These are phyloP conservation scores for Lordiphosa clarofinis DNA, from an alignment of 1,140 invertebrate genomes.

Conservation along the genomic window DNA sequence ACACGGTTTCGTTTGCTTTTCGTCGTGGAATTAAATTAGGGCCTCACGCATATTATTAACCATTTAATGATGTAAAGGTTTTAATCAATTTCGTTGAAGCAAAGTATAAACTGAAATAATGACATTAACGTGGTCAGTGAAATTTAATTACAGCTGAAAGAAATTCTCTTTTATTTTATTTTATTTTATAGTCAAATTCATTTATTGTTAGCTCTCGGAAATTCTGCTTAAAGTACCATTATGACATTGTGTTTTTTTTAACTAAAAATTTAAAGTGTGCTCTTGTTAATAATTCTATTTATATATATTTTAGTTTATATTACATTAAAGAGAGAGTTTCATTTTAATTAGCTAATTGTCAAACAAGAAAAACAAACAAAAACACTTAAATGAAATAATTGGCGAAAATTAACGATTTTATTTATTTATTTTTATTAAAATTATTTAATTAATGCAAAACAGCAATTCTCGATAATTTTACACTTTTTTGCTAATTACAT, in stretches of 20 bases:
- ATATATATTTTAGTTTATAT: slow-evolving; percentile 4
- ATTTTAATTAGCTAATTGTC: slow-evolving; percentile 49
- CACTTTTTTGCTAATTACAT: slow-evolving; percentile 46
- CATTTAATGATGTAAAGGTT: slow-evolving; percentile 44
- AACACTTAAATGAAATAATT: slow-evolving; percentile 29
- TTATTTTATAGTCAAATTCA: slow-evolving; percentile 13
- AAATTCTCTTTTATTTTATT: neutral
- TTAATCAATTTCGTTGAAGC: slow-evolving; percentile 13
- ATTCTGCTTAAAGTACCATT: slow-evolving; percentile 25
- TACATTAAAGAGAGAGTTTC: slow-evolving; percentile 12
- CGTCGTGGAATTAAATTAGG: slow-evolving; percentile 45
- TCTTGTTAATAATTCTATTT: neutral
- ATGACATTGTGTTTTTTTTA: slow-evolving; percentile 11
- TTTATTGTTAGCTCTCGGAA: slow-evolving; percentile 33
- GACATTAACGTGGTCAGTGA: slow-evolving; percentile 29
- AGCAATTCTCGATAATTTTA: slow-evolving; percentile 5
- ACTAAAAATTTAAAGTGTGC: slow-evolving; percentile 5
- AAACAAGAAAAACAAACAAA: slow-evolving; percentile 13
- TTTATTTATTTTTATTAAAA: slow-evolving; percentile 31
- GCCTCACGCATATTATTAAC: slow-evolving; percentile 23
- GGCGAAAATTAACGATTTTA: slow-evolving; percentile 40
- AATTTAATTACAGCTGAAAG: slow-evolving; percentile 51
- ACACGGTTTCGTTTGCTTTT: slow-evolving; percentile 23
- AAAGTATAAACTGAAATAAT: slow-evolving; percentile 50
- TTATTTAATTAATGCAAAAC: slow-evolving; percentile 7